Base-by-base conservation (phyloP, 1,140 invertebrate species). In the Xylocopa sonorina region DNA sequence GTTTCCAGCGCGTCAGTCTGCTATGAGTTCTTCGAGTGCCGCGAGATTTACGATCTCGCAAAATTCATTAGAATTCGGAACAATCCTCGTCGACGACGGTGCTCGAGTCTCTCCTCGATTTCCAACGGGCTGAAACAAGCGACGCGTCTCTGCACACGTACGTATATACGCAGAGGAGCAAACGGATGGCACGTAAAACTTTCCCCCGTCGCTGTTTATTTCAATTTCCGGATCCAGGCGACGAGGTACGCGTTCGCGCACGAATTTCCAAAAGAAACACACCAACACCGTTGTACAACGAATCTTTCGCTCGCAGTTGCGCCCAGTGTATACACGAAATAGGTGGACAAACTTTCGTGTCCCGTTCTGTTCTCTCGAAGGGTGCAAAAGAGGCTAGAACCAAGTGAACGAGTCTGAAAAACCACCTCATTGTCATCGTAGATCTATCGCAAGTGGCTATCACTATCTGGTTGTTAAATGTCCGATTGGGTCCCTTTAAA, bases 61-160 rank as follows among this genome's bases (percentile, higher is more conserved):
- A 72, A 63, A 79, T 74, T 74, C 58, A 57, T 74, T 73, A 74
- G 55, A 72, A 62, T 29, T 46, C 48, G 72, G 60, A 53, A 64
- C 60, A 53, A 75, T 75, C 38, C 34, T 16, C n/a, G 6, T 16
- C n/a, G 6, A 27, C 24, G 58, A 48, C 58, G 46, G n/a, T 6
- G 27, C 58, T 63, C 46, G 58, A 46, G 41, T 48, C 27, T 48
- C 27, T 34, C 24, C 32, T 21, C 32, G 57, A 41, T 53, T 53
- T 27, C 24, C 51, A n/a, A 3, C 57, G 5, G 14, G 32, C 29
- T 18, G n/a, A 10, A 38, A 34, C 27, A 27, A 43, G 21, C 46
- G 72, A 75, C 60, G 12, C 18, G n/a, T 74, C 51, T 41, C 27
- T 64, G 64, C 62, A n/a, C n/a, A n/a, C n/a, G n/a, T n/a, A n/a